Conservation (phyloP, 2,888 invertebrate species). For the Cephus rjabovi region DNA sequence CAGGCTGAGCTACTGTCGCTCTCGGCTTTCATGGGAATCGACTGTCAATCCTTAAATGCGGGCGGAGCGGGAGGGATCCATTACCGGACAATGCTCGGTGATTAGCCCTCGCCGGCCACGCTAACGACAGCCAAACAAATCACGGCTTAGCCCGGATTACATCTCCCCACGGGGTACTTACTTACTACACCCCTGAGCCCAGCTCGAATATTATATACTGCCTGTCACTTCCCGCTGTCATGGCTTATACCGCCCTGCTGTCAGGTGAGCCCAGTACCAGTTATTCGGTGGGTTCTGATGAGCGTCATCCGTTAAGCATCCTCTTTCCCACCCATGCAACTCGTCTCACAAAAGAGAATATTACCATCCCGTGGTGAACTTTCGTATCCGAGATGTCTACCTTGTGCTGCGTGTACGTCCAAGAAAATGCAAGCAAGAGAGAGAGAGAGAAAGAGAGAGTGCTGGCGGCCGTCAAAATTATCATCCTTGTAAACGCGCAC, state of each 20-base stretch:
- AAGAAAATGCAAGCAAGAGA: no score
- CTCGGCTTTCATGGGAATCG: constrained; percentile 23
- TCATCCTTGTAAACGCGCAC: constrained; percentile 24
- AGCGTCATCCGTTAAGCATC: constrained; percentile 7
- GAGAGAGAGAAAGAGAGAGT: no score
- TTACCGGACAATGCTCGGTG: constrained; percentile 57
- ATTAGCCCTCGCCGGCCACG: constrained; percentile 53
- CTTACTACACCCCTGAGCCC: constrained; percentile 34
- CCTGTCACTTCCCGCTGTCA: constrained; percentile 45
- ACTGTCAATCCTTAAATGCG: constrained; percentile 36
- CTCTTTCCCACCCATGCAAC: background rate
- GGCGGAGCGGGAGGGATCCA: constrained; percentile 47
- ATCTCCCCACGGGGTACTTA: constrained; percentile 43
- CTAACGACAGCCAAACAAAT: constrained; percentile 62
- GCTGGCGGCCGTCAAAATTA: constrained; percentile 18
- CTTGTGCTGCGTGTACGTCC: no score
- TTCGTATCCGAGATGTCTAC: background rate
- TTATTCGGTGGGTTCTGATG: constrained; percentile 4
- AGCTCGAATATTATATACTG: constrained; percentile 50
- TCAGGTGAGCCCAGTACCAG: constrained; percentile 40
- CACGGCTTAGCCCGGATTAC: constrained; percentile 58
- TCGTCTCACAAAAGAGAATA: background rate
- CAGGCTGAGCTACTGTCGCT: constrained; percentile 7
- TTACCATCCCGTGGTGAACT: background rate
- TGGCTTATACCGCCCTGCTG: constrained; percentile 48